These are phyloP conservation scores for Erinaceus europaeus DNA, from an alignment of 2,113 vertebrate genomes.

Conservation along the genomic window DNA sequence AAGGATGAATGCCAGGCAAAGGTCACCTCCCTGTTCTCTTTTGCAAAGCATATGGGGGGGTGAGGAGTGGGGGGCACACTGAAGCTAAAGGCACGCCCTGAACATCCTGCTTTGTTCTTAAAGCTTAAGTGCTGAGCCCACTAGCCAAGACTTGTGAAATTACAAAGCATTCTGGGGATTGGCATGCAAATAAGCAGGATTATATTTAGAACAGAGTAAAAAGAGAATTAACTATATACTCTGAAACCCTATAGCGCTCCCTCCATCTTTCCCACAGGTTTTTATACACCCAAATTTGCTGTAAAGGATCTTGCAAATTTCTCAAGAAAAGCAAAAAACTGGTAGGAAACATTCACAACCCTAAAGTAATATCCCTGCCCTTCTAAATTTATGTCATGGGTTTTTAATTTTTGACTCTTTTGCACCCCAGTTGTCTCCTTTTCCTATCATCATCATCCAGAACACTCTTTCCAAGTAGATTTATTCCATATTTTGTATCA, in stretches of 20 bases:
- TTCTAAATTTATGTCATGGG: neutral
- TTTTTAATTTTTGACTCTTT: constrained; percentile 26
- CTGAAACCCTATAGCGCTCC: neutral
- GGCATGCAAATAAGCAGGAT: constrained; percentile 36
- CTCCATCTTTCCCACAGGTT: constrained; percentile 5
- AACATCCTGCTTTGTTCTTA: constrained; percentile 50
- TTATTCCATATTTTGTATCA: constrained; percentile 22
- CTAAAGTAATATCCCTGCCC: neutral
- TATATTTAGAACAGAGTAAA: constrained; percentile 47
- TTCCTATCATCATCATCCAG: constrained; percentile 14
- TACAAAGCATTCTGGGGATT: constrained; percentile 44
- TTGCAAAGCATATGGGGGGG: neutral
- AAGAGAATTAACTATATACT: constrained; percentile 42
- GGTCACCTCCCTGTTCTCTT: constrained; percentile 35
- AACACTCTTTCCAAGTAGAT: constrained; percentile 4
- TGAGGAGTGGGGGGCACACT: neutral
- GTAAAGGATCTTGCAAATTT: neutral
- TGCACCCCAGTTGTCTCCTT: neutral
- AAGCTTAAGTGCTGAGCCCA: neutral
- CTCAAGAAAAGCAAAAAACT: constrained; percentile 21
- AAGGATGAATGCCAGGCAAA: constrained; percentile 11
- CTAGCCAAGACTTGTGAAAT: constrained; percentile 43
- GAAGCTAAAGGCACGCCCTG: constrained; percentile 29
- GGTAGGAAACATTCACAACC: neutral
- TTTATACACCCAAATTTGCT: constrained; percentile 9